Evolutionary conservation across 2,797 vertebrate genomes (phyloP).

Genomic region (Tolypeutes matacus): DNA sequence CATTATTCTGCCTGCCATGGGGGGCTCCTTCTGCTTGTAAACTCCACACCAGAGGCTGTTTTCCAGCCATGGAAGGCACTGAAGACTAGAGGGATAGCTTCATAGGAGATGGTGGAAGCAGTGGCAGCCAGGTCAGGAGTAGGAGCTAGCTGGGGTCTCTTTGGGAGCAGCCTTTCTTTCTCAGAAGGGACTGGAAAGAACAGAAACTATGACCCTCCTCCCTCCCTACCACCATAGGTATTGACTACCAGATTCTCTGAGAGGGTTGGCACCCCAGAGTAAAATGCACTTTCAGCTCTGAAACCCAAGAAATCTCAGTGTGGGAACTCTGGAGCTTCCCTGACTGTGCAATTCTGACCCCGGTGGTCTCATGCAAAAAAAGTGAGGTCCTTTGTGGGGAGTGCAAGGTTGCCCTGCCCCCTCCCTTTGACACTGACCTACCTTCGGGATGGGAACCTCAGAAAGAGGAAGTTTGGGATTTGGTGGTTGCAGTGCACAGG

Average conservation of each 20-base stretch:
- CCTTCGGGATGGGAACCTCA: no score
- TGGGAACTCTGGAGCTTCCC: no score
- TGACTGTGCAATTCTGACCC: no score
- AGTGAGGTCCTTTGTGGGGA: no score
- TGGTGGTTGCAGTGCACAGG: not conserved
- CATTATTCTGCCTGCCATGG: not conserved
- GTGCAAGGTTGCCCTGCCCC: no score
- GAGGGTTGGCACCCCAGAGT: not conserved
- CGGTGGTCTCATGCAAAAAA: no score
- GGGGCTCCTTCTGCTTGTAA: not conserved
- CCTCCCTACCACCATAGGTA: not conserved
- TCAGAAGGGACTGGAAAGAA: no score
- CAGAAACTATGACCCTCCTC: not conserved
- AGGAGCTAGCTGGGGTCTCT: not conserved
- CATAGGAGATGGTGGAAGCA: not conserved
- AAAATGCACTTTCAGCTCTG: not conserved
- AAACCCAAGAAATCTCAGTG: no score
- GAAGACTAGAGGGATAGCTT: not conserved
- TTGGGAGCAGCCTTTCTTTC: no score
- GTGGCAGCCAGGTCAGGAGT: not conserved
- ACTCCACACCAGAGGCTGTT: not conserved
- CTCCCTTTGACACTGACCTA: no score
- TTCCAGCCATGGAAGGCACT: not conserved
- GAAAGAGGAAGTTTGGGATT: no score
- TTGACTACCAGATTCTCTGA: not conserved